phyloP scores from a whole-genome alignment of 2,888 invertebrate genomes.

The Perizoma affinitatum region DNA sequence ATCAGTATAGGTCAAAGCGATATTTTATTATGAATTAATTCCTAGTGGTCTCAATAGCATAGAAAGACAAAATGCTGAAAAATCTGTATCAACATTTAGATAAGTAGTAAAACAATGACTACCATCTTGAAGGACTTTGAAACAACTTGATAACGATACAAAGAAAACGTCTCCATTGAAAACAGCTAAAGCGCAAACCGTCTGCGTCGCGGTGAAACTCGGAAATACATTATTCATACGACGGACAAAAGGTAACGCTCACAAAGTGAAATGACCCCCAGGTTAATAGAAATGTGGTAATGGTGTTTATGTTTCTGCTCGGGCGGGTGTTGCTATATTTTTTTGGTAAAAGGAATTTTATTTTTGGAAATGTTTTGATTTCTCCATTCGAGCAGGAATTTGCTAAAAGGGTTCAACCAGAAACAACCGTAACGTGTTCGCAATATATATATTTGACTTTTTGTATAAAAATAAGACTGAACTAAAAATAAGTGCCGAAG shows the following conservation, averaged over 20 bases:
- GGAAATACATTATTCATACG: constrained; percentile 63
- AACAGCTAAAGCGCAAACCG: constrained; percentile 42
- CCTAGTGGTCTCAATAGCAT: no score
- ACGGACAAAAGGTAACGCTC: constrained; percentile 53
- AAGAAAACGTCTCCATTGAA: constrained; percentile 45
- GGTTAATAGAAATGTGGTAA: constrained; percentile 66
- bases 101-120: constrained; percentile 20
- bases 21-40: no score
- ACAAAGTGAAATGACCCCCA: constrained; percentile 67
- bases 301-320: constrained; percentile 47
- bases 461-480: no score
- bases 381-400: constrained; percentile 23
- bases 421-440: not conserved
- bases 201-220: constrained; percentile 28
- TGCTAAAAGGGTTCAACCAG: constrained; percentile 23
- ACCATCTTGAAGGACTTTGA: constrained; percentile 16
- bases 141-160: constrained; percentile 30
- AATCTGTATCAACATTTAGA: constrained; percentile 1
- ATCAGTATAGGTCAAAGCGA: no score
- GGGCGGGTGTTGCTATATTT: constrained; percentile 28
- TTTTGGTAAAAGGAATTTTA: constrained; percentile 31
- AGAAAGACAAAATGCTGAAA: not conserved
- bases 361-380: constrained; percentile 30
- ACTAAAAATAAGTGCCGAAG: no score
- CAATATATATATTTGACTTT: not conserved